Percentiles rank a stretch among this genome's conserved stretches.
phyloP scores from a whole-genome alignment of 2,113 vertebrate species.

The Noctilio leporinus region DNA sequence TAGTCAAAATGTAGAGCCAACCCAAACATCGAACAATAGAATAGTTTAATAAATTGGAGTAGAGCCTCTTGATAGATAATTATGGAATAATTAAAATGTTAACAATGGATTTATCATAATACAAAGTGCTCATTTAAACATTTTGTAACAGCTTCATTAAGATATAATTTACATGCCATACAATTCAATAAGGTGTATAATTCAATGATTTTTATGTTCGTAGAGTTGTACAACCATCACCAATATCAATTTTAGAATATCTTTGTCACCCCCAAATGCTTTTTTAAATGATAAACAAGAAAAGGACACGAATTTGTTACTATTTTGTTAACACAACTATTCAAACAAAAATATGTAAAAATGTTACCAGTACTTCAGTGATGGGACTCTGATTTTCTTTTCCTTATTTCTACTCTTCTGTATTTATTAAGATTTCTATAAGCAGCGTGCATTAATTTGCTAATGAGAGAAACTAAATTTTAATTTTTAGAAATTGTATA shows the following conservation, averaged over 20 bases:
- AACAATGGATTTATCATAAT: not conserved
- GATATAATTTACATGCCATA: not conserved
- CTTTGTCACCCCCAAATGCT: not conserved
- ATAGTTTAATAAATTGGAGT: not conserved
- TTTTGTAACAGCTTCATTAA: not conserved
- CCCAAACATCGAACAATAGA: not conserved
- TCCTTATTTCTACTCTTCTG: not conserved
- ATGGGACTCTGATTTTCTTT: not conserved
- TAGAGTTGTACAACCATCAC: not conserved
- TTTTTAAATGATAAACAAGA: not conserved
- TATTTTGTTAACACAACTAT: not conserved
- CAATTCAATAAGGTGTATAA: not conserved
- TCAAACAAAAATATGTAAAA: constrained; percentile 8
- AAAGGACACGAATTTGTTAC: not conserved
- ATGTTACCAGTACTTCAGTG: not conserved
- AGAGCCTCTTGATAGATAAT: not conserved
- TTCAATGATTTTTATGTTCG: not conserved
- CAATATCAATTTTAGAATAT: not conserved
- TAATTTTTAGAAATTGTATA: not conserved
- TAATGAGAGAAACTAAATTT: not conserved
- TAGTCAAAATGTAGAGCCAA: not conserved
- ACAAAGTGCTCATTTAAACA: not conserved
- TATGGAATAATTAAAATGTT: not conserved
- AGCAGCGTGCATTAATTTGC: not conserved
- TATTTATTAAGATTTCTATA: not conserved